phyloP scores from a whole-genome alignment of 1,140 invertebrate species.

The Caenorhabditis briggsae region DNA sequence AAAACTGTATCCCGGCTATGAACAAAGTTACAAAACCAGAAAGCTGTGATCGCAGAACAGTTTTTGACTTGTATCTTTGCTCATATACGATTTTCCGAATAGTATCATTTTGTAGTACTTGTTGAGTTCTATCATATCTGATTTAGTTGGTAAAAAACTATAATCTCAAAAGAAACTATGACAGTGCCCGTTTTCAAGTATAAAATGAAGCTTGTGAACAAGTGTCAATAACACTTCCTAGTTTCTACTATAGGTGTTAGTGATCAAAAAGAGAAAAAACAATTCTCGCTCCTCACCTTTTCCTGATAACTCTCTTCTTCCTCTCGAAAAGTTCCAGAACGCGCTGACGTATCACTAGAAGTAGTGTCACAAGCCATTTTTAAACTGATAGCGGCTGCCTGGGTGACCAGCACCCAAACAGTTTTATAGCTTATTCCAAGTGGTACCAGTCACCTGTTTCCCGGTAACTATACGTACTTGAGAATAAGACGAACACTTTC shows the following conservation, averaged over 20 bases:
- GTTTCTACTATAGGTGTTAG: background rate
- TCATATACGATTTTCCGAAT: too few species aligned
- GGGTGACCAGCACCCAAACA: background rate
- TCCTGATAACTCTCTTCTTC: background rate
- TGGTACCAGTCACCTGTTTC: slow-evolving; percentile 50
- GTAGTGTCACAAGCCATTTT: background rate
- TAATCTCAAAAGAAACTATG: too few species aligned
- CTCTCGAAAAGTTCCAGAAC: slow-evolving; percentile 27
- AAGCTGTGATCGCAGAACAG: too few species aligned
- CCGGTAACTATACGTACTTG: slow-evolving; percentile 54
- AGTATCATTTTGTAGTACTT: too few species aligned
- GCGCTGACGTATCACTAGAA: slow-evolving; percentile 34
- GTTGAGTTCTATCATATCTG: too few species aligned
- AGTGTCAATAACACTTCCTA: background rate
- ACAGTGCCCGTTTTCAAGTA: background rate
- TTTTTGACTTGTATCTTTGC: too few species aligned
- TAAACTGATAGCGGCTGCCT: background rate
- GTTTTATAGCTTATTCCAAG: slow-evolving; percentile 36
- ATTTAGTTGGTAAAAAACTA: too few species aligned
- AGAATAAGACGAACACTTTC: slow-evolving; percentile 22
- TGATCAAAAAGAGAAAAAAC: background rate
- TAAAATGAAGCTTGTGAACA: background rate
- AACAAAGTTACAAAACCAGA: too few species aligned
- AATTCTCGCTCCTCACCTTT: background rate
- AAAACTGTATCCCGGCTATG: too few species aligned